Conservation (phyloP, 2,888 invertebrate genomes). For the Sminthurinus aureus region DNA sequence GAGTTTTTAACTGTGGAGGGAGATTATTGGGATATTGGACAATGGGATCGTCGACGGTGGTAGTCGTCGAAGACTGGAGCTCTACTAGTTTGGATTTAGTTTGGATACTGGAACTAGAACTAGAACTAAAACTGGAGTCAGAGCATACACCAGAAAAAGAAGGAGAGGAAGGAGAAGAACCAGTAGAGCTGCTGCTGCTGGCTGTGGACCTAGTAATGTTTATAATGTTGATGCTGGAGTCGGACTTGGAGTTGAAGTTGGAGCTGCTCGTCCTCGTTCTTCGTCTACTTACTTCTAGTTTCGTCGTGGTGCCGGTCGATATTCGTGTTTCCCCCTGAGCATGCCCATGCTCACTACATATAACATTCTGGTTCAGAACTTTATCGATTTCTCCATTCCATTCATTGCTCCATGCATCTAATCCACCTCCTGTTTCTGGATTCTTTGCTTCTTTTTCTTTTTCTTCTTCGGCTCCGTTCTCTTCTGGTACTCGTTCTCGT, state of each 20-base stretch:
- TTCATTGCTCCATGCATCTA: constrained; percentile 25
- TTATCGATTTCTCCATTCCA: constrained; percentile 42
- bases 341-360: constrained; percentile 50
- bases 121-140: too few species aligned
- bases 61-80: background rate
- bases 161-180: too few species aligned
- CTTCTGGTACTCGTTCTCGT: background rate
- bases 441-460: background rate
- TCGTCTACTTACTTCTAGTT: background rate
- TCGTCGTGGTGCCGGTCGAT: constrained; percentile 52
- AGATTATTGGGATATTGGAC: background rate
- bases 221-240: background rate
- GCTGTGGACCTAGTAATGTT: background rate
- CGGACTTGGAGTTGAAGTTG: background rate
- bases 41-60: constrained; percentile 1
- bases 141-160: too few species aligned
- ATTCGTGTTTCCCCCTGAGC: constrained; percentile 59
- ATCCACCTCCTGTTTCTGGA: constrained; percentile 5
- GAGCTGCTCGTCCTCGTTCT: background rate
- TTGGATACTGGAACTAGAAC: background rate
- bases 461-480: background rate
- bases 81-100: background rate
- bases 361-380: constrained; percentile 20
- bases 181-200: background rate
- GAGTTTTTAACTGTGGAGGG: background rate